phyloP scores from a whole-genome alignment of 1,140 invertebrate species.

The Drosophila santomea region DNA sequence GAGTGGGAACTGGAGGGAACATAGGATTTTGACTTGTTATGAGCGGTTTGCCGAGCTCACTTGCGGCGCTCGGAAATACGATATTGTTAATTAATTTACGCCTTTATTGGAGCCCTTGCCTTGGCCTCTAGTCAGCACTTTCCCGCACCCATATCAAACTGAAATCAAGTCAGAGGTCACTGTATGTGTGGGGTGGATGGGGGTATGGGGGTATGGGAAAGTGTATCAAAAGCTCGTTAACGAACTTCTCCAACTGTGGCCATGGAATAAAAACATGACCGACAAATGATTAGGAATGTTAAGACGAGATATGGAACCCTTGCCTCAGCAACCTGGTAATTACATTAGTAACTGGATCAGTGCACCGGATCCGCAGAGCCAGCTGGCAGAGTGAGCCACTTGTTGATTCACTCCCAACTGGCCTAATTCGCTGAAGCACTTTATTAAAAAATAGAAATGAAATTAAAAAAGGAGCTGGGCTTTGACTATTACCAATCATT shows the following conservation, averaged over 20 bases:
- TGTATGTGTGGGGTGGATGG: slow-evolving; percentile 2
- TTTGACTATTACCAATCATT: background rate
- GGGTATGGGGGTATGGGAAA: slow-evolving; percentile 11
- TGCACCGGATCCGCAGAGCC: slow-evolving; percentile 1
- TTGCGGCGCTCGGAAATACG: slow-evolving; percentile 64
- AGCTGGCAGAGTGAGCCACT: background rate
- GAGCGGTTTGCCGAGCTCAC: slow-evolving; percentile 33
- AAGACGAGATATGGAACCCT: background rate
- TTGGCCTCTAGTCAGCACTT: slow-evolving; percentile 57
- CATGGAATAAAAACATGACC: slow-evolving; percentile 16
- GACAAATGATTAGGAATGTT: slow-evolving; percentile 25
- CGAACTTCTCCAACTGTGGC: slow-evolving; percentile 3
- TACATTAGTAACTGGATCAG: slow-evolving; percentile 12
- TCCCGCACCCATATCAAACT: slow-evolving; percentile 66
- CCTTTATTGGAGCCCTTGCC: slow-evolving; percentile 56
- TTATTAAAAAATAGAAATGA: too few relatives aligned
- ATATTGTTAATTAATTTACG: slow-evolving; percentile 83
- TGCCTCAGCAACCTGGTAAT: slow-evolving; percentile 1
- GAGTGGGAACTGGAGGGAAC: background rate
- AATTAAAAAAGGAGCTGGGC: background rate
- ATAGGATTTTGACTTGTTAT: slow-evolving; percentile 46
- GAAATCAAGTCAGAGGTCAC: slow-evolving; percentile 64
- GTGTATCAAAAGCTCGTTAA: slow-evolving; percentile 68
- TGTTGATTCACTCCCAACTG: slow-evolving; percentile 5
- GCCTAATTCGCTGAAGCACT: background rate